Conservation (phyloP, 2,888 invertebrate genomes). For the Perizoma flavofasciatum region DNA sequence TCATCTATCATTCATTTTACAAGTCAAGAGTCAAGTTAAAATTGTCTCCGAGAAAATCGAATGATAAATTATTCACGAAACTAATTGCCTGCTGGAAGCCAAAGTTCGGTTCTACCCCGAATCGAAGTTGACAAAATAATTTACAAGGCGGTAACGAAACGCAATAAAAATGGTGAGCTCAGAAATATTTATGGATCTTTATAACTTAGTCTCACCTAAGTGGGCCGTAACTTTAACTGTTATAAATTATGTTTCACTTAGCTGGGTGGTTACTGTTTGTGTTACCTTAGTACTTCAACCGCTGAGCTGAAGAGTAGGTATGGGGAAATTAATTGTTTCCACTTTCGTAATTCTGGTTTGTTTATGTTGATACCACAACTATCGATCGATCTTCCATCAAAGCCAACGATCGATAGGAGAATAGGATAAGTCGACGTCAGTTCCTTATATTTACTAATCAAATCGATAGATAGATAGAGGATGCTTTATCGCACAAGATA, state of each 20-base stretch:
- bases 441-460: no score
- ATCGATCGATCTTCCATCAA: no score
- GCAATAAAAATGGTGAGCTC: constrained; percentile 32
- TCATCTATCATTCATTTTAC: constrained; percentile 28
- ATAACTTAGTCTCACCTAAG: constrained; percentile 29
- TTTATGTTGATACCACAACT: no score
- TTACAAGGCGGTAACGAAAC: constrained; percentile 29
- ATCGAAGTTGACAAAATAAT: constrained; percentile 38
- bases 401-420: no score
- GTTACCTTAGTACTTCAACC: neutral
- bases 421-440: no score
- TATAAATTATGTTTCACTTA: constrained; percentile 29
- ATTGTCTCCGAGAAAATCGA: constrained; percentile 32
- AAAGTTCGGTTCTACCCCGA: constrained; percentile 33
- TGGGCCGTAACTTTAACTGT: constrained; percentile 26
- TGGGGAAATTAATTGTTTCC: no score
- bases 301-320: constrained; percentile 2
- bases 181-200: constrained; percentile 32
- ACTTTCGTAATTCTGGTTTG: no score
- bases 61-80: constrained; percentile 39
- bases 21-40: constrained; percentile 24
- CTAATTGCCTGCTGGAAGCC: constrained; percentile 37
- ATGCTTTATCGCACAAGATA: no score
- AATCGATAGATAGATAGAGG: no score
- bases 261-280: constrained; percentile 9